Base-by-base conservation (phyloP, 1,140 invertebrate genomes). In the Drosophila tsacasi region DNA sequence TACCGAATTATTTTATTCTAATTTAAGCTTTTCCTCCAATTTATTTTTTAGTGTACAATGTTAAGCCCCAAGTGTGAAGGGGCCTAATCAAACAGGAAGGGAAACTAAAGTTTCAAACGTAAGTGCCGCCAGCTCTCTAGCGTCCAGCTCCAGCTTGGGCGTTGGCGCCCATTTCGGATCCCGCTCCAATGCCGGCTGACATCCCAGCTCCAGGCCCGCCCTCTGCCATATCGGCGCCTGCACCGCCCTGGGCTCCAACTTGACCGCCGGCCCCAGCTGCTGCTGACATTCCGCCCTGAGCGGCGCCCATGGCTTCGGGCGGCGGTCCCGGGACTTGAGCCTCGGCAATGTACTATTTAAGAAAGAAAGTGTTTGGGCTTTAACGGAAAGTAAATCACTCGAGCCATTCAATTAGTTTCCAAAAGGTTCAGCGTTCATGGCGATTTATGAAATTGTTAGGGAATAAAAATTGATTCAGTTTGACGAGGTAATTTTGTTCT, bases 241-340 rank as follows among this genome's bases (percentile, higher is more conserved):
- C 81, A 6, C 46, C 52, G 8, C 73, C 77, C 3, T 65, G 46
- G 6, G 44, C 74, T 2, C 52, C 81, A 12, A 71, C 42, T 12
- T 69, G 62, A 5, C 37, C 65, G 5, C 50, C 69, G 12, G 50
- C 80, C 1, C 47, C 52, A 9, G 62, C 75, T 4, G 65, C 63
- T 27, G 60, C 23, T 1, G 27, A 52, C 8, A 80, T n/a, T 21
- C 64, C 83, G 9, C 60, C 64, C 21, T 87, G 76, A 1, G 79
- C 82, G 8, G 42, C 80, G 21, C 37, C 76, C 10, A 62, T 62
- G 8, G 59, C 60, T 7, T 82, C 67, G 9, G 49, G 25, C 30
- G 12, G 44, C 5, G 15, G 47, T 2, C 46, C 59, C 10, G 59
- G 54, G 3, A 71, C 49, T 37, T 87, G 65, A 27, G 72, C 80